These are phyloP conservation scores for Vidua chalybeata DNA, from an alignment of 2,113 vertebrate species.

Conservation along the genomic window DNA sequence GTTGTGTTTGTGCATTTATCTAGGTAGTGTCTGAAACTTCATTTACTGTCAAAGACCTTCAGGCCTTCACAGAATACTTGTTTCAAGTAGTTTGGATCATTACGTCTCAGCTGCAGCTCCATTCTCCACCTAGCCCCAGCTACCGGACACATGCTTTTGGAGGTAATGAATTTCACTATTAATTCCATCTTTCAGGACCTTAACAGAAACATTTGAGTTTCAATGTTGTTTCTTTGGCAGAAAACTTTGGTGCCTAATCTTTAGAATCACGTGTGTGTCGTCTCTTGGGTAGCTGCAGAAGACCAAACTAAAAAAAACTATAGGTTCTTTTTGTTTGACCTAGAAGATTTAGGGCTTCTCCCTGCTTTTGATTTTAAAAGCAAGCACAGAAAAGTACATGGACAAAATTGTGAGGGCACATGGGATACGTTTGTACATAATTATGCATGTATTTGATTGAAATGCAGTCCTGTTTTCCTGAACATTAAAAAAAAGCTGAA, in stretches of 20 bases:
- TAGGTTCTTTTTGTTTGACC: not conserved
- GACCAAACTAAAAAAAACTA: not conserved
- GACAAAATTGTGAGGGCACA: not conserved
- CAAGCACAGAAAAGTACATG: not conserved
- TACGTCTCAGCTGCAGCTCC: conserved; percentile 68
- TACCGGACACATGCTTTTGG: conserved; percentile 74
- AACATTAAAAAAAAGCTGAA: not conserved
- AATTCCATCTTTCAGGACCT: not conserved
- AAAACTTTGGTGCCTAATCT: not conserved
- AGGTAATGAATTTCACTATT: conserved; percentile 57
- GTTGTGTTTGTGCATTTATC: not conserved
- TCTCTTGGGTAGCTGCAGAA: not conserved
- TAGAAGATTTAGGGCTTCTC: not conserved
- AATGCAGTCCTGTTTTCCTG: not conserved
- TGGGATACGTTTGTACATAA: not conserved
- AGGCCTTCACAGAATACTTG: conserved; percentile 74
- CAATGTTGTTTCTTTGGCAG: not conserved
- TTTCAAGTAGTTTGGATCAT: conserved; percentile 79
- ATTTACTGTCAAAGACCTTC: conserved; percentile 63
- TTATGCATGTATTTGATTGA: not conserved
- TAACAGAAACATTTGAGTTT: not conserved
- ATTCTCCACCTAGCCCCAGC: conserved; percentile 64
- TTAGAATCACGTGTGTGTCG: not conserved
- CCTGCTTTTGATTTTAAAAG: not conserved
- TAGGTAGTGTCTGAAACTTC: conserved; percentile 70